Evolutionary conservation across 2,113 vertebrate species (phyloP).

Genomic region (Embiotoca jacksoni): DNA sequence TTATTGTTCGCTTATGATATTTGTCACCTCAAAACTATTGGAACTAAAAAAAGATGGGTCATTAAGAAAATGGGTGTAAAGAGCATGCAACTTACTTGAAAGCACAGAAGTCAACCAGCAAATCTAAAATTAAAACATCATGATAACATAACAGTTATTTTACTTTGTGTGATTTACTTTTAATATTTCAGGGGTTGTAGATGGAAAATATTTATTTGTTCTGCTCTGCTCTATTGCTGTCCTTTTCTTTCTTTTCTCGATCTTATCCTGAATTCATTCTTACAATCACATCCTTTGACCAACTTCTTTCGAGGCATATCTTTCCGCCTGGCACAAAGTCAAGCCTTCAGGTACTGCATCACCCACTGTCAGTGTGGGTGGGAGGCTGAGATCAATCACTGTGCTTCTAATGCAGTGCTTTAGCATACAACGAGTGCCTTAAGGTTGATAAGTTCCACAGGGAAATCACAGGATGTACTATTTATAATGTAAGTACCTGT

Average conservation of each 20-base stretch:
- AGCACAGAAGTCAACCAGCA: not conserved
- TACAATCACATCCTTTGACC: constrained; percentile 5
- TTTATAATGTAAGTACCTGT: constrained; percentile 58
- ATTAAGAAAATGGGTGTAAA: not conserved
- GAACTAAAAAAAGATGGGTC: not conserved
- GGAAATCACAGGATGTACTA: constrained; percentile 73
- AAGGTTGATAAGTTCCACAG: constrained; percentile 64
- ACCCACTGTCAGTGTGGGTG: constrained; percentile 67
- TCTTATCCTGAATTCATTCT: constrained; percentile 2
- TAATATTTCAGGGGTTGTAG: not conserved
- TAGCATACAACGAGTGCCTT: constrained; percentile 73
- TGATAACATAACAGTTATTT: too few species aligned
- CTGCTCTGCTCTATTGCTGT: not conserved
- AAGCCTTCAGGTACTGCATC: constrained; percentile 65
- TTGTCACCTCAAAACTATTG: constrained; percentile 13
- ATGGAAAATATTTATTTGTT: too few species aligned
- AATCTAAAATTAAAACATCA: not conserved
- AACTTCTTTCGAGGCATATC: constrained; percentile 27
- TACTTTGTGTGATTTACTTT: not conserved
- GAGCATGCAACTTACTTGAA: not conserved
- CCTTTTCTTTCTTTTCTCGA: not conserved
- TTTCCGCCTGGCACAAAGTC: constrained; percentile 53
- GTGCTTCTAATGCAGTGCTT: constrained; percentile 67
- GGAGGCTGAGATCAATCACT: constrained; percentile 70
- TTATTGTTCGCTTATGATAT: constrained; percentile 24